Evolutionary conservation across 23 tunicate genomes (phyloP).

Genomic region (Pegea sp.): DNA sequence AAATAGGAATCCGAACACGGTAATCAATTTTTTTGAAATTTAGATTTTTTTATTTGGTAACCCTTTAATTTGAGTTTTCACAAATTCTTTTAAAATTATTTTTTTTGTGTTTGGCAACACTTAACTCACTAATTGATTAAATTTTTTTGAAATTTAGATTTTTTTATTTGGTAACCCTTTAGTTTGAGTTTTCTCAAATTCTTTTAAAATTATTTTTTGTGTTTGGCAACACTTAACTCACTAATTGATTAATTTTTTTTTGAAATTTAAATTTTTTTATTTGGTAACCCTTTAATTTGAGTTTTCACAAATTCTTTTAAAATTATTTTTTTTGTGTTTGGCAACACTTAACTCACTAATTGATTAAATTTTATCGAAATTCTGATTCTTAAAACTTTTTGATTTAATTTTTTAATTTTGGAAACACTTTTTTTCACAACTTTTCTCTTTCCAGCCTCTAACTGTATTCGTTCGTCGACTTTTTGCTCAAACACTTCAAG

Average conservation of each 20-base stretch:
- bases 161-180: too few species aligned
- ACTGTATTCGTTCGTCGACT: constrained; percentile 27
- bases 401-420: too few species aligned
- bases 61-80: background rate
- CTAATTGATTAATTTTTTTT: too few species aligned
- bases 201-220: background rate
- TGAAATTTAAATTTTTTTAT: too few species aligned
- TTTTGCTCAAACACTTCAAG: constrained; percentile 16
- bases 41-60: too few species aligned
- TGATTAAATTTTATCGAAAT: too few species aligned
- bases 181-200: too few species aligned
- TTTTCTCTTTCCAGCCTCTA: too few species aligned
- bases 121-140: too few species aligned
- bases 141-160: too few species aligned
- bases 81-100: background rate
- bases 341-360: background rate
- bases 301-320: background rate
- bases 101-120: background rate
- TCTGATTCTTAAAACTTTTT: too few species aligned
- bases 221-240: background rate
- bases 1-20: constrained; percentile 16
- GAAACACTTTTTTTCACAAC: too few species aligned
- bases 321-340: background rate
- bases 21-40: background rate
- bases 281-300: background rate